A percentile compares a stretch with the other conserved stretches of the same genome.
Evolutionary conservation across 2,113 vertebrate species (phyloP).

Genomic region (Pyrgilauda ruficollis): DNA sequence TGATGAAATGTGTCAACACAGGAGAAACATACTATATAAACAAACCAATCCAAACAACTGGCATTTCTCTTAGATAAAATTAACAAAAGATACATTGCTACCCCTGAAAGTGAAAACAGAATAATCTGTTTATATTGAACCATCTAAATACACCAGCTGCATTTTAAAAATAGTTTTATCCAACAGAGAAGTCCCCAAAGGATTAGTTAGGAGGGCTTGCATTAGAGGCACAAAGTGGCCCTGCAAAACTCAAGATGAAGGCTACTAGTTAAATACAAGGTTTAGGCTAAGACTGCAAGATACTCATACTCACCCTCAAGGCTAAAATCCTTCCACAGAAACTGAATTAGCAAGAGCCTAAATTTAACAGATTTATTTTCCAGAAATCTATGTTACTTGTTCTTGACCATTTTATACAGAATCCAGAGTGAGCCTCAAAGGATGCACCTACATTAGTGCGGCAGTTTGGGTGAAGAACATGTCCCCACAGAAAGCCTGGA

Average conservation of each 20-base stretch:
- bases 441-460: background rate
- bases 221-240: background rate
- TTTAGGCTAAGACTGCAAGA: background rate
- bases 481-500: background rate
- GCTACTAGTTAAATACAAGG: background rate
- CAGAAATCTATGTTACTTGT: background rate
- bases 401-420: background rate
- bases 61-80: background rate
- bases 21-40: background rate
- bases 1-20: background rate
- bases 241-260: background rate
- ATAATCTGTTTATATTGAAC: background rate
- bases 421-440: background rate
- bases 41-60: background rate
- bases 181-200: background rate
- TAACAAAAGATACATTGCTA: background rate
- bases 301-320: background rate
- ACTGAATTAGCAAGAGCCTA: background rate
- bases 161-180: background rate
- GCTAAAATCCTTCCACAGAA: background rate
- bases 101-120: background rate
- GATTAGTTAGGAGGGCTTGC: background rate
- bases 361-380: background rate
- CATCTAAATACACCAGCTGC: background rate
- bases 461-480: background rate